Evolutionary conservation across 2,888 invertebrate genomes (phyloP).

Genomic region (Cataglyphis livida): DNA sequence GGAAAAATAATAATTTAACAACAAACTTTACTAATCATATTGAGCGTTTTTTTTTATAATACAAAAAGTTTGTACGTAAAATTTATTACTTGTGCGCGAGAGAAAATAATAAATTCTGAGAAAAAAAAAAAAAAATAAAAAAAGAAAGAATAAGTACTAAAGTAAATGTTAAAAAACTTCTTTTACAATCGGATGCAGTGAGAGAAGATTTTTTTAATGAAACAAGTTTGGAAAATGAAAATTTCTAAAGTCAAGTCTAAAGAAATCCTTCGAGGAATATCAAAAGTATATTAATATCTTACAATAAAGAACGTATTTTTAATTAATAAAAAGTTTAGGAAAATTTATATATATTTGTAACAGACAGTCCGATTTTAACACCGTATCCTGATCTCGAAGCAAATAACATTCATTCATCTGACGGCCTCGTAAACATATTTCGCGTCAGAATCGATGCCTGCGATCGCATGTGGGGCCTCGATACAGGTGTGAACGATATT

Average conservation of each 20-base stretch:
- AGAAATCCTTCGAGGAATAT: not conserved
- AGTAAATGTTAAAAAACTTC: too few species aligned
- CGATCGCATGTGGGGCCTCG: slow-evolving; percentile 93
- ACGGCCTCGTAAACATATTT: slow-evolving; percentile 91
- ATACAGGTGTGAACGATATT: slow-evolving; percentile 92
- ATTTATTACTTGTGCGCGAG: not conserved
- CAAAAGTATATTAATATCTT: not conserved
- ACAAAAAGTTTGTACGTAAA: not conserved
- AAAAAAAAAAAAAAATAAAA: not conserved
- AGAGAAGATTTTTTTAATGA: not conserved
- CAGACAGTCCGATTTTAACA: slow-evolving; percentile 89
- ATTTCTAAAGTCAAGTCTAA: not conserved
- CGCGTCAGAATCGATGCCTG: slow-evolving; percentile 91
- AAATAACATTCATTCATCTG: slow-evolving; percentile 89
- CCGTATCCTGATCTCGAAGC: slow-evolving; percentile 93
- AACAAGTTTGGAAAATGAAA: not conserved
- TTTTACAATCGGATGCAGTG: not conserved
- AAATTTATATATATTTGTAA: not conserved
- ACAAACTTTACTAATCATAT: slow-evolving; percentile 5
- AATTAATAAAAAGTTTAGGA: not conserved
- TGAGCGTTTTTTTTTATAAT: not conserved
- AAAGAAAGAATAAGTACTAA: not conserved
- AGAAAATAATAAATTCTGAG: not conserved
- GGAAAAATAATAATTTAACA: not conserved
- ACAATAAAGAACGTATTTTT: not conserved